Evolutionary conservation across 2,888 invertebrate species (phyloP).

Genomic region (Ormyrus thymus): DNA sequence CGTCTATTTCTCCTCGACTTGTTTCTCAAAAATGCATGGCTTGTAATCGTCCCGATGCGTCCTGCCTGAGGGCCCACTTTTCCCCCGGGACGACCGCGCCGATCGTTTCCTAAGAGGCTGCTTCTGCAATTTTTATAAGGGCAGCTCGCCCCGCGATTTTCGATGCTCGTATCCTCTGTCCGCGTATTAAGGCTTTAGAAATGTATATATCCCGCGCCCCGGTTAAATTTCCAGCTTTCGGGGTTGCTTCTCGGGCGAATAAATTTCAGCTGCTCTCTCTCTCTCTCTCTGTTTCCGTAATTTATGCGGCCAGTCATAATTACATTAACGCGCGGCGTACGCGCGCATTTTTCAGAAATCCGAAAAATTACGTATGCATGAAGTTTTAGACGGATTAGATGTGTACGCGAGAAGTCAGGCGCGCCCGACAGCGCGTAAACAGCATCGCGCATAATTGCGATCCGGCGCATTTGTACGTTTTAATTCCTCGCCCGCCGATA

Average conservation of each 20-base stretch:
- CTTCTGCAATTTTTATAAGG: slow-evolving; percentile 73
- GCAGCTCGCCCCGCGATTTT: neutral
- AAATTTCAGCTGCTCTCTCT: too few relatives aligned
- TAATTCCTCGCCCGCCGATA: slow-evolving; percentile 42
- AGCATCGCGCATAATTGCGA: slow-evolving; percentile 52
- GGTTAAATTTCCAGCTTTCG: too few relatives aligned
- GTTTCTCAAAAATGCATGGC: slow-evolving; percentile 66
- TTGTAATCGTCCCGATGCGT: slow-evolving; percentile 71
- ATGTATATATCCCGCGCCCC: neutral
- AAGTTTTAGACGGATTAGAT: slow-evolving; percentile 50
- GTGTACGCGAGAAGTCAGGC: slow-evolving; percentile 36
- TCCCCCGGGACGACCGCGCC: slow-evolving; percentile 66
- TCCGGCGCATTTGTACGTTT: slow-evolving; percentile 46
- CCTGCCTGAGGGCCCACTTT: slow-evolving; percentile 62
- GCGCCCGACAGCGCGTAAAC: slow-evolving; percentile 49
- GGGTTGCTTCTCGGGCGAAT: too few relatives aligned
- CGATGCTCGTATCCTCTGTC: neutral
- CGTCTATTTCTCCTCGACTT: slow-evolving; percentile 42
- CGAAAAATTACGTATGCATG: slow-evolving; percentile 50
- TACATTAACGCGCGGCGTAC: too few relatives aligned
- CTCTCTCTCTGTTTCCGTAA: too few relatives aligned
- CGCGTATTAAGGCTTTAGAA: neutral
- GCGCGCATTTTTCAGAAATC: too few relatives aligned
- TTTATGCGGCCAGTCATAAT: too few relatives aligned
- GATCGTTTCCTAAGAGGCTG: slow-evolving; percentile 74